phyloP scores from a whole-genome alignment of 2,797 vertebrate genomes.

The Okamejei kenojei region DNA sequence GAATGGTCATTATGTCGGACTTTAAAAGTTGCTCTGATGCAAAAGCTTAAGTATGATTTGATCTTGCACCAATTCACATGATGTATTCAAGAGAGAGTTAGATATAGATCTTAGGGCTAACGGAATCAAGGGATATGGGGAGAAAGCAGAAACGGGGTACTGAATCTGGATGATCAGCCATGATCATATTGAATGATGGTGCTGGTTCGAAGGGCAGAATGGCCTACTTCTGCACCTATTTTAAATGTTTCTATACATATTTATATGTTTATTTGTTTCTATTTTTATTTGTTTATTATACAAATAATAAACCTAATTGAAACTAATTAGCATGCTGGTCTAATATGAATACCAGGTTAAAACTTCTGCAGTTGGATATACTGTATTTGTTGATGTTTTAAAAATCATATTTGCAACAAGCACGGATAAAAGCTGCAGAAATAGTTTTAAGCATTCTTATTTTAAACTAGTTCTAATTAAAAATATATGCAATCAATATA shows the following conservation, averaged over 20 bases:
- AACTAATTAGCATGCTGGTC: neutral
- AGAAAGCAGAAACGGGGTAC: too few species aligned
- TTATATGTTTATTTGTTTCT: too few species aligned
- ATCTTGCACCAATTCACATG: neutral
- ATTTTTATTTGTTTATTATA: too few species aligned
- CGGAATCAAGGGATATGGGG: too few species aligned
- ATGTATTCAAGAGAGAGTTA: too few species aligned
- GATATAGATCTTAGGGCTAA: too few species aligned
- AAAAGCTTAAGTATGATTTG: neutral
- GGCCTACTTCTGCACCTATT: too few species aligned
- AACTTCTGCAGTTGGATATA: neutral
- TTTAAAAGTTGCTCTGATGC: neutral
- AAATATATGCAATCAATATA: neutral
- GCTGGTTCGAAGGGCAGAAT: too few species aligned
- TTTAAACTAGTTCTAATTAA: neutral
- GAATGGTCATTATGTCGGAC: neutral
- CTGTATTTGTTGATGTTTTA: neutral
- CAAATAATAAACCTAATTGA: neutral
- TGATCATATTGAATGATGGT: too few species aligned
- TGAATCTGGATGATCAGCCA: too few species aligned
- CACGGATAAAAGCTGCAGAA: neutral
- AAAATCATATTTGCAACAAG: neutral
- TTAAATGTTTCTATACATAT: too few species aligned
- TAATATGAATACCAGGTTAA: neutral
- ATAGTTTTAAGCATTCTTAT: neutral